A percentile compares a stretch with the other conserved stretches of the same genome.
Conservation (phyloP, 2,797 vertebrate genomes). For the Aeoliscus strigatus region DNA sequence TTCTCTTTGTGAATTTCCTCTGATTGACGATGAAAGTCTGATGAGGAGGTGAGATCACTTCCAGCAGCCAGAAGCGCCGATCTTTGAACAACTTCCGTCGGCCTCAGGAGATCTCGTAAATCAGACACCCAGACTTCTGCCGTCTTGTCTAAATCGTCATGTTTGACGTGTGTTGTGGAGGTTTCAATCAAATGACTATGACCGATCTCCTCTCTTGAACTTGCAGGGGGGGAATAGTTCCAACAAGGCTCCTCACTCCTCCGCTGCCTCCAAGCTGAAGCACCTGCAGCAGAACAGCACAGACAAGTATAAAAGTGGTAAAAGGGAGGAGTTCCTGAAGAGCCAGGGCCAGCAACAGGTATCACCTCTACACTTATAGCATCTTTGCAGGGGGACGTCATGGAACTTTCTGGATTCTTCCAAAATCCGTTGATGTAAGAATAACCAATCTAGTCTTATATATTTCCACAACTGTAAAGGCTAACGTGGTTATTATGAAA, state of each 20-base stretch:
- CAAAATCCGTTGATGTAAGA: neutral
- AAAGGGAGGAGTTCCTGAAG: slow-evolving; percentile 88
- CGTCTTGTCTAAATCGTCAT: too few relatives aligned
- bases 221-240: slow-evolving; percentile 75
- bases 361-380: slow-evolving; percentile 17
- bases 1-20: slow-evolving; percentile 30
- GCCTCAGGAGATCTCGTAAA: slow-evolving; percentile 26
- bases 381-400: neutral
- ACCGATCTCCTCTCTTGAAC: slow-evolving; percentile 4
- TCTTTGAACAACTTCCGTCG: slow-evolving; percentile 33
- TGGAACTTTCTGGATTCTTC: neutral
- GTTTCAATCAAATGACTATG: too few relatives aligned
- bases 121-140: slow-evolving; percentile 1
- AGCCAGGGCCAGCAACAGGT: slow-evolving; percentile 86
- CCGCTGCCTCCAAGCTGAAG: slow-evolving; percentile 86
- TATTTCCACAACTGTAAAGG: too few relatives aligned
- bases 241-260: slow-evolving; percentile 78
- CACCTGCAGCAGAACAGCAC: slow-evolving; percentile 88
- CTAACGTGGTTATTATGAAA: slow-evolving; percentile 4
- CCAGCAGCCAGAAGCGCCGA: slow-evolving; percentile 21
- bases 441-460: neutral
- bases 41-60: slow-evolving; percentile 28
- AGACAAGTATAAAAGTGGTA: slow-evolving; percentile 88
- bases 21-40: slow-evolving; percentile 30
- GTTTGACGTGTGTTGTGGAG: too few relatives aligned